Evolutionary conservation across 2,888 invertebrate species (phyloP).

Genomic region (Cotesia congregata): DNA sequence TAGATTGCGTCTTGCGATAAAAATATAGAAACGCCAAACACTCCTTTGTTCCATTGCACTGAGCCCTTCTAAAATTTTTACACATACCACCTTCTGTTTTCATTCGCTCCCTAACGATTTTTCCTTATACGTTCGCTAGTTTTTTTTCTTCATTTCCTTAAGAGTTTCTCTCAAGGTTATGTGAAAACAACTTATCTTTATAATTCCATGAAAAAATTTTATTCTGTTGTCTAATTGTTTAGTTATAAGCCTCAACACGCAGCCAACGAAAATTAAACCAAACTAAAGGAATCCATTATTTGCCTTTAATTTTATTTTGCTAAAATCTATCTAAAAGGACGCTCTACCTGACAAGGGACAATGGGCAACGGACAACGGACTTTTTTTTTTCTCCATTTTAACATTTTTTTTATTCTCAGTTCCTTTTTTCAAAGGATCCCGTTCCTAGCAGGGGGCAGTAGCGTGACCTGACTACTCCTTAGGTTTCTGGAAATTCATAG

Average conservation of each 20-base stretch:
- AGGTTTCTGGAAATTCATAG: slow-evolving; percentile 2
- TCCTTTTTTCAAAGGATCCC: slow-evolving; percentile 37
- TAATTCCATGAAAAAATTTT: not conserved
- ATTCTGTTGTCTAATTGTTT: not conserved
- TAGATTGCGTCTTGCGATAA: slow-evolving; percentile 50
- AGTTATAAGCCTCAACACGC: not conserved
- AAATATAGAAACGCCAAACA: slow-evolving; percentile 46
- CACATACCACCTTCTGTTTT: not conserved
- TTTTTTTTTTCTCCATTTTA: slow-evolving; percentile 9
- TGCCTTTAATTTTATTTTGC: slow-evolving; percentile 43
- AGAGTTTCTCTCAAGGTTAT: not conserved
- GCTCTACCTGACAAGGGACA: slow-evolving; percentile 40
- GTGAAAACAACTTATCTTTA: not conserved
- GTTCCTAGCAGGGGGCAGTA: slow-evolving; percentile 37
- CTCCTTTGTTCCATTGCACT: slow-evolving; percentile 49
- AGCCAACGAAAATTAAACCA: not conserved
- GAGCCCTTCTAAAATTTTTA: slow-evolving; percentile 19
- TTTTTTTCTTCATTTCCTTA: slow-evolving; percentile 1
- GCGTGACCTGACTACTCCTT: not conserved
- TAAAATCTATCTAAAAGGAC: slow-evolving; percentile 36
- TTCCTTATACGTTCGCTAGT: not conserved
- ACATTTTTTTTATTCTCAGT: slow-evolving; percentile 34
- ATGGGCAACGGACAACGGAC: not conserved
- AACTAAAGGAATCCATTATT: slow-evolving; percentile 6
- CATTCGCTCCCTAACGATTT: not conserved